A percentile compares a stretch with the other conserved stretches of the same genome.
phyloP scores from a whole-genome alignment of 2,888 invertebrate species.

The Neelides folsomi region DNA sequence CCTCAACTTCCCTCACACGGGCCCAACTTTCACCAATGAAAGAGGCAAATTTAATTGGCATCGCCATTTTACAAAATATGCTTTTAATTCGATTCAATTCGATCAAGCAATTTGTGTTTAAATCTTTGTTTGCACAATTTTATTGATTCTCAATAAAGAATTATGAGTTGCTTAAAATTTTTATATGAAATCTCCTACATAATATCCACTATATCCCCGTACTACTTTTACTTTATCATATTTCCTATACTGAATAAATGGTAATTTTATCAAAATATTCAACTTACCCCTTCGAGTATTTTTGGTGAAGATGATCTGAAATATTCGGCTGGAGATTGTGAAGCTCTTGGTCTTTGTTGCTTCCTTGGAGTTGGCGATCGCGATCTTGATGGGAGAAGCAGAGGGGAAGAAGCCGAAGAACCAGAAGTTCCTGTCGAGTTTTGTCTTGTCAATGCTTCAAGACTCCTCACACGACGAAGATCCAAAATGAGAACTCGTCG shows the following conservation, averaged over 20 bases:
- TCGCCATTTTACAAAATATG: no score
- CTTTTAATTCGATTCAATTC: no score
- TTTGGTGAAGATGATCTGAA: constrained; percentile 30
- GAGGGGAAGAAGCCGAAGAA: constrained; percentile 25
- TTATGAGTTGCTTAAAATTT: no score
- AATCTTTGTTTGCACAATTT: no score
- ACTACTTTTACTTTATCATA: no score
- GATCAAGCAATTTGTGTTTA: no score
- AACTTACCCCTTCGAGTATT: constrained; percentile 30
- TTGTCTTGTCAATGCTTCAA: constrained; percentile 30
- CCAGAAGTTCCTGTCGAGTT: constrained; percentile 22
- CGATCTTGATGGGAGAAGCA: constrained; percentile 27
- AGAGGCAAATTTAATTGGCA: no score
- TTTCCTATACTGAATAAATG: not conserved
- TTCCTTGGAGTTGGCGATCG: constrained; percentile 27
- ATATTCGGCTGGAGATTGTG: constrained; percentile 23
- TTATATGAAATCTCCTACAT: no score
- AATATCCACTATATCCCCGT: no score
- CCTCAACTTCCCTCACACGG: no score
- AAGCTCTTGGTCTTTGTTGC: constrained; percentile 2
- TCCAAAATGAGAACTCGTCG: constrained; percentile 60
- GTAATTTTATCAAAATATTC: not conserved
- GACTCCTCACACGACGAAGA: constrained; percentile 42
- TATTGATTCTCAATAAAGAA: no score
- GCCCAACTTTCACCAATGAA: no score